A percentile compares a stretch with the other conserved stretches of the same genome.
phyloP scores from a whole-genome alignment of 1,140 invertebrate species.

The Zaprionus nigranus region DNA sequence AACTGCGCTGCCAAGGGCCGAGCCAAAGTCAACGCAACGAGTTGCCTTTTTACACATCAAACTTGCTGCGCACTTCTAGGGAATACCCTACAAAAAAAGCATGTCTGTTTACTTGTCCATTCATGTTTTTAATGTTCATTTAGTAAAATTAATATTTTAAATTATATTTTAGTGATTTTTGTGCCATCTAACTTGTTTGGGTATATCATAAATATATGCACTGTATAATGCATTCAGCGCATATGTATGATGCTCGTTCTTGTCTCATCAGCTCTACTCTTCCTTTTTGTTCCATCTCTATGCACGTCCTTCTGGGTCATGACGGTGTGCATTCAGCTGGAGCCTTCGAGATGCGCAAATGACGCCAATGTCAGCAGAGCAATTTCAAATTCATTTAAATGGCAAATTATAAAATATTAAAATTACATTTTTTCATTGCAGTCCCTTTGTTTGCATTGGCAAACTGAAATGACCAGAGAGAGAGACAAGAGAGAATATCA shows the following conservation, averaged over 20 bases:
- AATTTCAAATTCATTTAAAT: constrained; percentile 62
- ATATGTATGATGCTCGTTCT: not conserved
- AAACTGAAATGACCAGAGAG: constrained; percentile 19
- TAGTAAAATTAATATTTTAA: too few relatives aligned
- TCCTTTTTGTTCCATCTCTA: not conserved
- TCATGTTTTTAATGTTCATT: too few relatives aligned
- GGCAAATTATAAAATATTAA: constrained; percentile 65
- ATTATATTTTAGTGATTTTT: too few relatives aligned
- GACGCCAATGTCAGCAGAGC: constrained; percentile 53
- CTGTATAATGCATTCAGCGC: not conserved
- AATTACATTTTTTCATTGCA: constrained; percentile 53
- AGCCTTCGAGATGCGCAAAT: constrained; percentile 12
- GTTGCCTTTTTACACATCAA: constrained; percentile 25
- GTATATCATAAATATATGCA: too few relatives aligned
- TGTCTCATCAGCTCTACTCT: not conserved
- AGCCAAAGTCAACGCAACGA: constrained; percentile 19
- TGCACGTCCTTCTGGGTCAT: constrained; percentile 40
- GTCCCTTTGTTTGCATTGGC: constrained; percentile 18
- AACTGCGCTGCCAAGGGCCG: constrained; percentile 27
- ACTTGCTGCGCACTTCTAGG: constrained; percentile 9
- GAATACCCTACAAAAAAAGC: constrained; percentile 1
- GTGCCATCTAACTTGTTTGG: too few relatives aligned
- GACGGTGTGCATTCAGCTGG: constrained; percentile 18
- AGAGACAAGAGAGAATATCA: not conserved
- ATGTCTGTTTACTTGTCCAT: not conserved